phyloP scores from a whole-genome alignment of 2,888 invertebrate species.

The Phaonia tiefii region DNA sequence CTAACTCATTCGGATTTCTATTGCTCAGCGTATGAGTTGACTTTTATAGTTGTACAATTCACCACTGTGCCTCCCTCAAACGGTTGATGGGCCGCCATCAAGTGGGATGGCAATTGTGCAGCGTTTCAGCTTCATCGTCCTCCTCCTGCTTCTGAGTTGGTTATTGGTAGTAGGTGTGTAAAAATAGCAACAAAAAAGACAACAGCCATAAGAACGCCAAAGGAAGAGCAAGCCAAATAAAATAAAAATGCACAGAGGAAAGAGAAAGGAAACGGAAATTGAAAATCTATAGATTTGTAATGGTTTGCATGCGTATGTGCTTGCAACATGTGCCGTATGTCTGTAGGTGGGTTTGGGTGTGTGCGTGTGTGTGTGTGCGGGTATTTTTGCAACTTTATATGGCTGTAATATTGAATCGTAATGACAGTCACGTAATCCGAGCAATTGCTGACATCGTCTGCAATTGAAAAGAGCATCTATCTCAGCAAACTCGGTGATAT shows the following conservation, averaged over 20 bases:
- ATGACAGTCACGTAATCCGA: constrained; percentile 77
- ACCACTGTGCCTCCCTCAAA: constrained; percentile 2
- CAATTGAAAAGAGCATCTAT: constrained; percentile 60
- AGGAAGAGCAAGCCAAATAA: constrained; percentile 50
- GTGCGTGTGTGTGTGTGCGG: constrained; percentile 35
- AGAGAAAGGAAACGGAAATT: constrained; percentile 64
- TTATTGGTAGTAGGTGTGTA: constrained; percentile 42
- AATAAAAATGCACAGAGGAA: constrained; percentile 45
- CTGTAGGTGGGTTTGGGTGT: constrained; percentile 61
- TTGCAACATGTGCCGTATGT: constrained; percentile 23
- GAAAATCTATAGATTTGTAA: constrained; percentile 67
- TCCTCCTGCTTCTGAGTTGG: constrained; percentile 7
- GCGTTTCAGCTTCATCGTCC: too few relatives aligned
- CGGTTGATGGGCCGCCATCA: not conserved
- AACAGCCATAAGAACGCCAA: constrained; percentile 60
- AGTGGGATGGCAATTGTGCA: not conserved
- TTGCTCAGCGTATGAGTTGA: constrained; percentile 35
- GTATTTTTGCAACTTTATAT: constrained; percentile 11
- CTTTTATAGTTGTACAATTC: constrained; percentile 41
- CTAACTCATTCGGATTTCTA: not conserved
- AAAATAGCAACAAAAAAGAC: constrained; percentile 52
- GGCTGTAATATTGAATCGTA: constrained; percentile 61
- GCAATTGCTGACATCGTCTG: constrained; percentile 73
- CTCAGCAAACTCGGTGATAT: constrained; percentile 37
- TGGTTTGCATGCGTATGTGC: constrained; percentile 54